Base-by-base conservation (phyloP, 2,113 vertebrate genomes). In the Scatophagus argus region DNA sequence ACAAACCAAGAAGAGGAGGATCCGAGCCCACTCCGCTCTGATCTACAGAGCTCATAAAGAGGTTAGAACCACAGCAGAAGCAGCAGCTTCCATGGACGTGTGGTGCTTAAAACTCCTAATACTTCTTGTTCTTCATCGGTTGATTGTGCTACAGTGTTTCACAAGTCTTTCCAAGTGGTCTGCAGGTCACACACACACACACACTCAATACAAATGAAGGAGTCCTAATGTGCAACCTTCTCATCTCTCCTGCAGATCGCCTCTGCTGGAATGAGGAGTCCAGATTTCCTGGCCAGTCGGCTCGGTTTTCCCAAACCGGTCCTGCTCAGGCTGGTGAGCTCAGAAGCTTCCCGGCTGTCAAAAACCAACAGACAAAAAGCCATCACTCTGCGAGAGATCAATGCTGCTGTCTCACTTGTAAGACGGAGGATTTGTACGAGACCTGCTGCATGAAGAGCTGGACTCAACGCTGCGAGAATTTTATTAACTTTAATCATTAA, bases 261-360 rank as follows among this genome's bases (percentile, higher is more conserved):
- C 47, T 36, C 34, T 3, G 32, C 21, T 9, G 64, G 51, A 9
- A 71, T 29, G 36, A 82, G 59, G 25, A 73, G 21, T 69, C 29
- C 31, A 21, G 74, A 85, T 43, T 66, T 91, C 71, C 62, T 88
- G 54, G 3, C 9, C 23, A 16, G 41, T 25, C 29, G 14, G 2
- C 60, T 38, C 11, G 0, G 14, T 47, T 73, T 81, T 34, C 87
- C 89, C 31, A 84, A 36, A 29, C 58, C 31, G 0, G 38, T 92
- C 21, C 25, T 92, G 52, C 87, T 94, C n/a, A 62, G 72, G 2
- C 82, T 92, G 74, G 89, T 95, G 72, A 85, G 87, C 25, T 43
- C 16, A 0, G 94, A 95, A 76, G 94, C 94, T 1, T 90, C 87
- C 9, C 84, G 92, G 4, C 75, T 95, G 47, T 93, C 94, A 0